Conservation (phyloP, 2,888 invertebrate genomes). For the Ormia ochracea region DNA sequence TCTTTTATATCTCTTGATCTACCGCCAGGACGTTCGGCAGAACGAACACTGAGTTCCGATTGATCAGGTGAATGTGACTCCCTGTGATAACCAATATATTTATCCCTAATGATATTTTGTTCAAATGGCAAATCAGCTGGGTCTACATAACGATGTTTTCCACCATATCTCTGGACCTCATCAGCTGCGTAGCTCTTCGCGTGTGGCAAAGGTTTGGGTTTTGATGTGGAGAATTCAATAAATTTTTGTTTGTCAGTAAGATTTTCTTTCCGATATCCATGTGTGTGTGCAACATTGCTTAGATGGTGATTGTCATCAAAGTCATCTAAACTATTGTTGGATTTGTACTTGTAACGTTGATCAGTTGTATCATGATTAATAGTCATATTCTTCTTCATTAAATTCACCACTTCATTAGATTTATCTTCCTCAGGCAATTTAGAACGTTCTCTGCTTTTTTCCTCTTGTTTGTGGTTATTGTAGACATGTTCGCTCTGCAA, state of each 20-base stretch:
- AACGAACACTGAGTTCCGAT: constrained; percentile 60
- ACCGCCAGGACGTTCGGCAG: constrained; percentile 60
- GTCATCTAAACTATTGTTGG: constrained; percentile 65
- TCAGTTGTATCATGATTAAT: constrained; percentile 65
- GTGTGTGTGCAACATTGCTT: constrained; percentile 53
- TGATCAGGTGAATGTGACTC: constrained; percentile 65
- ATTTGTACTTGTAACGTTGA: constrained; percentile 64
- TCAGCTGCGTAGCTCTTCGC: constrained; percentile 69
- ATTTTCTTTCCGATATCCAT: constrained; percentile 73
- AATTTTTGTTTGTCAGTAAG: constrained; percentile 77
- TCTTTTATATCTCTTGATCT: constrained; percentile 53
- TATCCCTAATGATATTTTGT: constrained; percentile 63
- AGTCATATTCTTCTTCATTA: constrained; percentile 73
- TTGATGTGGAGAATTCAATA: constrained; percentile 72
- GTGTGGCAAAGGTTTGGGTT: constrained; percentile 66
- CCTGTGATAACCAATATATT: constrained; percentile 70
- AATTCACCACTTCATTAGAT: constrained; percentile 72
- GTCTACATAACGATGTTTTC: constrained; percentile 74
- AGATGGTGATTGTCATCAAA: constrained; percentile 72
- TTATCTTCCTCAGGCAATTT: constrained; percentile 72
- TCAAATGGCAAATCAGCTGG: constrained; percentile 73
- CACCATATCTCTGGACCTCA: constrained; percentile 72
- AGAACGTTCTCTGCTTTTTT: constrained; percentile 57
- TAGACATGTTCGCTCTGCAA: constrained; percentile 70
- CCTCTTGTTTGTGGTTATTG: constrained; percentile 57